Base-by-base conservation (phyloP, 2,797 vertebrate genomes). In the Enteromius treurensis region DNA sequence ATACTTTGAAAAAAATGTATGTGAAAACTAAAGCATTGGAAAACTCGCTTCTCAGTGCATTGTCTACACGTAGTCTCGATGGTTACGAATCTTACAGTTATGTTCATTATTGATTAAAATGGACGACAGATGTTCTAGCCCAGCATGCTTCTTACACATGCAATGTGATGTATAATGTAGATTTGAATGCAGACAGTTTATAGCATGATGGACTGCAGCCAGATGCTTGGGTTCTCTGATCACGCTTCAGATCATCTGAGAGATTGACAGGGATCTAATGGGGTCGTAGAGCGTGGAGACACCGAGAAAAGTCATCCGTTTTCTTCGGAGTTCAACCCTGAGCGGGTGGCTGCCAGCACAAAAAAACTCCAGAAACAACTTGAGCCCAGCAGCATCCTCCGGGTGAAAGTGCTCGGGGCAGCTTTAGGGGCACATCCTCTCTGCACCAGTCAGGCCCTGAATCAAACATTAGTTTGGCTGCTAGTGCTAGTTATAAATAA, bases 281-380 rank as follows among this genome's bases (percentile, higher is more conserved):
- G 77, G 82, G 74, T 84, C 40, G 4, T 32, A 75, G 34, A 47
- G 77, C n/a, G 4, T 45, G 65, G 19, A 71, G 34, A 65, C 77
- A 23, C 10, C 60, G 9, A 81, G 85, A 88, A 91, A 90, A 92
- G 89, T 90, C 87, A 86, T 86, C 91, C 86, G 88, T 87, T 87
- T 91, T 87, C 87, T 90, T 80, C 85, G 84, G 85, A 78, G 78
- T 87, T 81, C 90, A 90, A 93, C 92, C 91, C 89, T 29, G 32
- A n/a, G n/a, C 80, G 89, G 79, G 23, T 77, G 80, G 84, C 70
- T 81, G 77, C 71, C n/a, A 75, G 34, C 76, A 7, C 21, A 13
- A 26, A 42, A 23, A 40, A 10, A 9, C 49, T 67, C n/a, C 40
- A 14, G 32, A 65, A 53, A 40, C 29, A 29, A 51, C 32, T 13